Conservation (phyloP, 1,140 invertebrate genomes). For the Trialeurodes vaporariorum region DNA sequence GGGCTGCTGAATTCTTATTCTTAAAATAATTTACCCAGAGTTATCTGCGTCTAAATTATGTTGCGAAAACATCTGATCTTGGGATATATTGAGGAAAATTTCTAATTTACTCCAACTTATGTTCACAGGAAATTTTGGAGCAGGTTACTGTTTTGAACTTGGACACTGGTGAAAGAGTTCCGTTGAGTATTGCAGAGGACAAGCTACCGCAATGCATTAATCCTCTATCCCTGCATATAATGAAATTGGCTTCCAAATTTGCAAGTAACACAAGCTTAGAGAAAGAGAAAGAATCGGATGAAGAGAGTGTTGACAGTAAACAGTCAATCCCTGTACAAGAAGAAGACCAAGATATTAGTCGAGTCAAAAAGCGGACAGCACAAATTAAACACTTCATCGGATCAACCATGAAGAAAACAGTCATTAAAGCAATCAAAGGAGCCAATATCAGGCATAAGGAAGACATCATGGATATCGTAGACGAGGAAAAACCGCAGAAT, state of each 20-base stretch:
- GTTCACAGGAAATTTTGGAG: slow-evolving; percentile 68
- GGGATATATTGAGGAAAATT: background rate
- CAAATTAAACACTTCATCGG: slow-evolving; percentile 77
- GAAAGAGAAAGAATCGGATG: slow-evolving; percentile 66
- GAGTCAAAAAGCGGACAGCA: slow-evolving; percentile 42
- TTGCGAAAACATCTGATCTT: too few species aligned
- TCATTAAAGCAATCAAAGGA: slow-evolving; percentile 28
- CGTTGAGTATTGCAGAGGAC: slow-evolving; percentile 78
- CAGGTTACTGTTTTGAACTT: slow-evolving; percentile 86
- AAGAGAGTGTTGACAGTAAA: slow-evolving; percentile 69
- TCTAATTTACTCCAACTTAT: slow-evolving; percentile 5
- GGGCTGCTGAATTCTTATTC: too few species aligned
- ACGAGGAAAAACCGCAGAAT: slow-evolving; percentile 41
- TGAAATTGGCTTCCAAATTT: slow-evolving; percentile 82
- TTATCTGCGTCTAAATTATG: too few species aligned
- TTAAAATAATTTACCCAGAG: too few species aligned
- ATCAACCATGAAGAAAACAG: slow-evolving; percentile 73
- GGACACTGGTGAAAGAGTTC: slow-evolving; percentile 82
- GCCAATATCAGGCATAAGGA: slow-evolving; percentile 73
- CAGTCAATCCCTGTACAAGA: slow-evolving; percentile 50
- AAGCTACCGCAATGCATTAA: slow-evolving; percentile 82
- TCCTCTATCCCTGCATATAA: slow-evolving; percentile 80
- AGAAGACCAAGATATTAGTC: slow-evolving; percentile 32
- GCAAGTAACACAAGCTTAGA: slow-evolving; percentile 60
- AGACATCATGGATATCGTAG: slow-evolving; percentile 69